Base-by-base conservation (phyloP, 2,888 invertebrate genomes). In the Meiosimyza decipiens region DNA sequence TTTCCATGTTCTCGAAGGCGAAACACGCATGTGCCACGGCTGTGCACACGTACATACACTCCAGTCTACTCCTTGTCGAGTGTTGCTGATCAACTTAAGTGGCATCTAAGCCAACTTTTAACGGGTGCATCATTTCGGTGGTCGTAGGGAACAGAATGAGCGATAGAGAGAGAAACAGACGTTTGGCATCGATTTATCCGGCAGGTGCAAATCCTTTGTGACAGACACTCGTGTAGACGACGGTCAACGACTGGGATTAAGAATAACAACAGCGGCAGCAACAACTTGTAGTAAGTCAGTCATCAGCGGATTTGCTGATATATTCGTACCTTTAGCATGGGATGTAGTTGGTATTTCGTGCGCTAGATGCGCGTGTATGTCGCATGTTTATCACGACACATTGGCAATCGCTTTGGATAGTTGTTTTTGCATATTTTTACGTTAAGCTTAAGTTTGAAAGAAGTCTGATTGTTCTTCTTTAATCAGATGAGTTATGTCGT, bases 131-230 rank as follows among this genome's bases (percentile, higher is more conserved):
- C 40, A 40, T 40, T 40, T 9, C 6, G 40, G 40, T 40, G 40
- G 40, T 40, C 40, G 40, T 9, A 28, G 28, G 28, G 28, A 28
- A 3, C 3, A 28, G 4, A 28, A 4, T 28, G 57, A n/a, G 13
- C 16, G 28, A 28, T 40, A 63, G 63, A 47, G 57, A n/a, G 28
- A 57, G 12, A 28, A 15, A 63, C 47, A 47, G 16, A 49, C 22
- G 50, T 7, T 13, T n/a, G 28, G 50, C 28, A 15, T 11, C 28
- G 22, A 49, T 51, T 82, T 82, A 83, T 82, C 83, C 82, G 82
- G 82, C 82, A 82, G 82, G 82, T 82, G 82, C 83, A 82, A 82
- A 83, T 81, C 81, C 81, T 81, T 79, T 82, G 81, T 79, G 82
- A 81, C 81, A 81, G 81, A 80, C 81, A 82, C 81, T 82, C 80